Percentiles rank a stretch among this genome's conserved stretches.
Conservation (phyloP, 2,113 vertebrate species). For the Cathartes aura region DNA sequence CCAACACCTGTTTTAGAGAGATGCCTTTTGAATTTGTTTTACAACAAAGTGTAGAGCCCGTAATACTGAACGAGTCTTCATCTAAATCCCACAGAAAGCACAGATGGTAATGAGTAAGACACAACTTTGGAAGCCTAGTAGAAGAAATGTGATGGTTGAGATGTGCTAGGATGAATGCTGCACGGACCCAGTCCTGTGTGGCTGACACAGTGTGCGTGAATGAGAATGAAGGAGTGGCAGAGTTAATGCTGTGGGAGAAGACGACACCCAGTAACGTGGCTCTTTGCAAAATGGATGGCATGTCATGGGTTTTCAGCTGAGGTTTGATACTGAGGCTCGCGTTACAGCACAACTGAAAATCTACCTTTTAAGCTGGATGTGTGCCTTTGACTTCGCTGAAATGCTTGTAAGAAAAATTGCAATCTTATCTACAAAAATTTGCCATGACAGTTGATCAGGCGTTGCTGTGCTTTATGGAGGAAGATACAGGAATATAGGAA, state of each 20-base stretch:
- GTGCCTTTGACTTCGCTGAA: background rate
- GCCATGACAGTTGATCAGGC: background rate
- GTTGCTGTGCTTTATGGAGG: background rate
- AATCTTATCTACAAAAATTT: background rate
- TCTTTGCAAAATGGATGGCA: background rate
- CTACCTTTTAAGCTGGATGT: background rate
- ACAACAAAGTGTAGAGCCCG: background rate
- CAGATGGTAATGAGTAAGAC: background rate
- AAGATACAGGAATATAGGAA: background rate
- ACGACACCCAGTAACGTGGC: accelerated
- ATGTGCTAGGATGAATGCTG: background rate
- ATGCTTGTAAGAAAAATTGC: background rate
- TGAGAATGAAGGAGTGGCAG: background rate
- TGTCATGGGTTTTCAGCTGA: background rate
- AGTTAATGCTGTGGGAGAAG: background rate
- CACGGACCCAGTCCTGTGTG: too few relatives aligned
- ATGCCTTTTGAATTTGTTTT: background rate
- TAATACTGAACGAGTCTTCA: background rate
- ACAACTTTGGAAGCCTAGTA: background rate
- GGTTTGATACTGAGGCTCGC: background rate
- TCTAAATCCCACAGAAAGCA: background rate
- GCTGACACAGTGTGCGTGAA: accelerated
- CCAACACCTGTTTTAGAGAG: background rate
- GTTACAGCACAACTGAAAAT: background rate
- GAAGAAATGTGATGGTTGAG: background rate